Evolutionary conservation across 2,797 vertebrate species (phyloP).

Genomic region (Synaphobranchus kaupii): DNA sequence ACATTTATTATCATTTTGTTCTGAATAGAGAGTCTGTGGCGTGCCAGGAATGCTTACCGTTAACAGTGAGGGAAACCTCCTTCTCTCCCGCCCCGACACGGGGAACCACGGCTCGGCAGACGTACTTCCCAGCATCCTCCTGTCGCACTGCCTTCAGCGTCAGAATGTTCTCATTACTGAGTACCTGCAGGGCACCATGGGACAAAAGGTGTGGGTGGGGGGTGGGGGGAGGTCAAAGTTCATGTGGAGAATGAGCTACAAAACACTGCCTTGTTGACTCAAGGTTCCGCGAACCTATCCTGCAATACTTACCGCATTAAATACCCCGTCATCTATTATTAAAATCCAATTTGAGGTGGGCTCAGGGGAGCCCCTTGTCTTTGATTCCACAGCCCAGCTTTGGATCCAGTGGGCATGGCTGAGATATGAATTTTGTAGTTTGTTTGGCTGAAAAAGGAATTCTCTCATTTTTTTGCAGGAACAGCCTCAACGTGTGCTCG

Average conservation of each 20-base stretch:
- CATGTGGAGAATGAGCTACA: slow-evolving; percentile 46
- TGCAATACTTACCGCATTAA: slow-evolving; percentile 61
- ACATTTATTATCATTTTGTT: too few relatives aligned
- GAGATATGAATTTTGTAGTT: not conserved
- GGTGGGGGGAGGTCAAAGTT: slow-evolving; percentile 45
- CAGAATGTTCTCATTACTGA: slow-evolving; percentile 95
- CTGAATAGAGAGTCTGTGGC: too few relatives aligned
- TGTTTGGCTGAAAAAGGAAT: not conserved
- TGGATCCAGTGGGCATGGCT: not conserved
- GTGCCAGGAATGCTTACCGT: slow-evolving; percentile 74
- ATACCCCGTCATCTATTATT: slow-evolving; percentile 77
- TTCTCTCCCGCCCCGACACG: slow-evolving; percentile 92
- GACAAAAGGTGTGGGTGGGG: not conserved
- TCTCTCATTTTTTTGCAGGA: not conserved
- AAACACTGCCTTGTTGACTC: slow-evolving; percentile 40
- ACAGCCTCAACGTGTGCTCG: too few relatives aligned
- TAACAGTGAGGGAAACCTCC: slow-evolving; percentile 94
- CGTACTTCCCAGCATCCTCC: slow-evolving; percentile 96
- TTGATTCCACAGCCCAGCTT: not conserved
- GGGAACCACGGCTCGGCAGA: slow-evolving; percentile 93
- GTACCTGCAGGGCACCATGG: slow-evolving; percentile 73
- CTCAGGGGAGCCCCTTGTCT: slow-evolving; percentile 49
- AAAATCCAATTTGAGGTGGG: slow-evolving; percentile 77
- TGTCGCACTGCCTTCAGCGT: slow-evolving; percentile 91
- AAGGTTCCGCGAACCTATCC: slow-evolving; percentile 45